Percentiles rank a stretch among this genome's conserved stretches.
These are phyloP conservation scores for Iguana delicatissima DNA, from an alignment of 2,797 vertebrate species.

Conservation along the genomic window DNA sequence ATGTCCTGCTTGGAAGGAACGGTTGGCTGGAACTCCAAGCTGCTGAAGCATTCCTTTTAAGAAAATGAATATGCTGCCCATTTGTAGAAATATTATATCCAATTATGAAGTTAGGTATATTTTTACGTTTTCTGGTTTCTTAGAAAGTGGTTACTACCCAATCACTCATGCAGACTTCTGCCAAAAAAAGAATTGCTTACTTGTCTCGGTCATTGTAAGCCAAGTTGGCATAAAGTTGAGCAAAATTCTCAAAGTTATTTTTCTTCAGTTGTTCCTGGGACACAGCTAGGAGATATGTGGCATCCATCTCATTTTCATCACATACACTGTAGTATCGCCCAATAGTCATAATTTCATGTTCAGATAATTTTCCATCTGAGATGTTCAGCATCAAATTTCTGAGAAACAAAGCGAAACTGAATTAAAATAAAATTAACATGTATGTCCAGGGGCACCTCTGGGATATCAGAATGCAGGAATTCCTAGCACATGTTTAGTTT, in stretches of 20 bases:
- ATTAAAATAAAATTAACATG: neutral
- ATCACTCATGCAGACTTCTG: slow-evolving; percentile 45
- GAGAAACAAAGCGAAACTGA: slow-evolving; percentile 61
- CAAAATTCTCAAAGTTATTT: slow-evolving; percentile 85
- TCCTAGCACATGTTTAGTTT: neutral
- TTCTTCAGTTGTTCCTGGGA: slow-evolving; percentile 88
- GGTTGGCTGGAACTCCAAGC: too few species aligned
- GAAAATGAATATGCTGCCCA: neutral
- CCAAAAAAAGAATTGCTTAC: slow-evolving; percentile 76
- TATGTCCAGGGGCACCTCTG: slow-evolving; percentile 18
- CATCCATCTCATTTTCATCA: slow-evolving; percentile 71
- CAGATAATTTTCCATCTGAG: slow-evolving; percentile 78
- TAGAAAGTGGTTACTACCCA: neutral
- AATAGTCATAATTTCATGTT: slow-evolving; percentile 90
- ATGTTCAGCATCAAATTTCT: slow-evolving; percentile 78
- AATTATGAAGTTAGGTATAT: neutral
- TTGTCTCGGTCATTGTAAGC: slow-evolving; percentile 83
- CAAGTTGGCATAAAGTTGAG: slow-evolving; percentile 79
- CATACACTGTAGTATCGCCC: slow-evolving; percentile 80
- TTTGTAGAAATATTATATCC: neutral
- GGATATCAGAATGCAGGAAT: neutral
- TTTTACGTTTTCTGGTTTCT: neutral
- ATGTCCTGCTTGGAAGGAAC: too few species aligned
- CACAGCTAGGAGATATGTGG: slow-evolving; percentile 79
- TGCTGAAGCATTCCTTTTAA: neutral